These are phyloP conservation scores for Cantharis flavilabris DNA, from an alignment of 2,888 invertebrate genomes.

Conservation along the genomic window DNA sequence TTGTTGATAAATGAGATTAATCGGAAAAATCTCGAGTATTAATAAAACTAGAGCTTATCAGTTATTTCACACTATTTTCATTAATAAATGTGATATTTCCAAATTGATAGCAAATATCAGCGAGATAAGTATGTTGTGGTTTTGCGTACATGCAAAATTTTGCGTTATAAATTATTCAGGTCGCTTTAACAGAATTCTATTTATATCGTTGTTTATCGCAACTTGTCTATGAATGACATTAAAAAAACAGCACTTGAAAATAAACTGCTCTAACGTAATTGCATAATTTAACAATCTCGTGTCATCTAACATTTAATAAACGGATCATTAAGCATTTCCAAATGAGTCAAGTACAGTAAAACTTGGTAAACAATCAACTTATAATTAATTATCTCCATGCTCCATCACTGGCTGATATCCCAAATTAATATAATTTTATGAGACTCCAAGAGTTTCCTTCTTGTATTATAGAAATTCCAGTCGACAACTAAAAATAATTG, in stretches of 20 bases:
- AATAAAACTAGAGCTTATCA: not conserved
- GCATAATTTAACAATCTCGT: constrained; percentile 12
- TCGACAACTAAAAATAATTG: no score
- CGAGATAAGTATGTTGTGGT: constrained; percentile 6
- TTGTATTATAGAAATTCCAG: no score
- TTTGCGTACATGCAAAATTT: constrained; percentile 7
- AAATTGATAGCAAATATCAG: not conserved
- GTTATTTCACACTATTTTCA: not conserved
- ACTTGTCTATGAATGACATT: constrained; percentile 1
- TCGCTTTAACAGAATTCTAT: not conserved
- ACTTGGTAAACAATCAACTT: not conserved
- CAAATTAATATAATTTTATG: not conserved
- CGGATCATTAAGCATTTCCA: constrained; percentile 7
- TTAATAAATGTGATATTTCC: not conserved
- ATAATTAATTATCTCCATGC: not conserved
- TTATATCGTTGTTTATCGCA: not conserved
- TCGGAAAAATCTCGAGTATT: not conserved
- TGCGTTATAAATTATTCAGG: not conserved
- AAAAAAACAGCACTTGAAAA: not conserved
- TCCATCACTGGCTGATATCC: not conserved
- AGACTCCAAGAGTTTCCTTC: no score
- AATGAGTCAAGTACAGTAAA: not conserved
- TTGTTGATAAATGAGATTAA: not conserved
- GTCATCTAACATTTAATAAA: constrained; percentile 5
- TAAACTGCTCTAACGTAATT: constrained; percentile 3